Evolutionary conservation across 2,797 vertebrate genomes (phyloP).

Genomic region (Prionace glauca): DNA sequence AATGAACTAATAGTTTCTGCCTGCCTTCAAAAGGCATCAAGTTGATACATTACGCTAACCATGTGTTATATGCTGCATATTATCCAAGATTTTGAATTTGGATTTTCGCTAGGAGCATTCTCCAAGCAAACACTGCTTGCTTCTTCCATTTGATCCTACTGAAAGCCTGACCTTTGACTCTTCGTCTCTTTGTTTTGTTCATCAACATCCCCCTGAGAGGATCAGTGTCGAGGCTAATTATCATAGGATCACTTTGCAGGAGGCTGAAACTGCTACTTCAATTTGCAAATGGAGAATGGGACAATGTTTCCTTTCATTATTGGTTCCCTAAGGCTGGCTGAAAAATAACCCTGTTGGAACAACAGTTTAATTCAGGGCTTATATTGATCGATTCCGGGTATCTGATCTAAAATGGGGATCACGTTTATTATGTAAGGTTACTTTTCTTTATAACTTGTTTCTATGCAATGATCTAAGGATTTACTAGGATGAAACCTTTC

Average conservation of each 20-base stretch:
- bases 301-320: background rate
- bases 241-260: conserved; percentile 54
- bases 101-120: background rate
- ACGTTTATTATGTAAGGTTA: background rate
- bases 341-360: background rate
- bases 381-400: background rate
- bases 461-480: background rate
- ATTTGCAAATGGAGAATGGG: conserved; percentile 40
- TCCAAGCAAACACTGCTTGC: background rate
- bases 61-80: background rate
- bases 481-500: background rate
- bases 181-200: conserved; percentile 48
- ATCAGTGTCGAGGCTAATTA: conserved; percentile 57
- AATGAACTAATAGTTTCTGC: background rate
- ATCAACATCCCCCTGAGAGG: conserved; percentile 52
- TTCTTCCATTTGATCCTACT: background rate
- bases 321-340: background rate
- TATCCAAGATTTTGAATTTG: background rate
- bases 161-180: conserved; percentile 48
- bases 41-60: background rate
- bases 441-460: background rate
- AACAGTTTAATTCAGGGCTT: background rate
- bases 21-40: background rate
- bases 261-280: conserved; percentile 52
- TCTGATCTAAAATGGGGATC: conserved; percentile 5